Evolutionary conservation across 2,797 vertebrate genomes (phyloP).

Genomic region (Tinamus major): DNA sequence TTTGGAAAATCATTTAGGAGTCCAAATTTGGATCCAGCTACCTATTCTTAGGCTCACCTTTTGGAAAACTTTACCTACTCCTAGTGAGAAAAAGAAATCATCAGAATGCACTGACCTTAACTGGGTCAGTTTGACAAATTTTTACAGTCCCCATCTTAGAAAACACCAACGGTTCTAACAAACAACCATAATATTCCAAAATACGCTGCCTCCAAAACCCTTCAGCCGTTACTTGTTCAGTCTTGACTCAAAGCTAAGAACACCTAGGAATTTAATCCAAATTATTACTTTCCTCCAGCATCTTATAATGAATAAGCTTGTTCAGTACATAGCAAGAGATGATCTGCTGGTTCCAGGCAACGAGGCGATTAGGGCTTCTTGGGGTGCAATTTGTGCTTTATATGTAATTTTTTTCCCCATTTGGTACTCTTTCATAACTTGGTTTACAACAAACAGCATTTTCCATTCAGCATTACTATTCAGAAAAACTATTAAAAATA

Average conservation of each 20-base stretch:
- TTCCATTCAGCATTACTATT: background rate
- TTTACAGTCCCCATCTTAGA: background rate
- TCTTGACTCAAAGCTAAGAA: constrained; percentile 9
- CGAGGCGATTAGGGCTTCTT: background rate
- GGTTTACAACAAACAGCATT: background rate
- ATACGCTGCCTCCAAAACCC: background rate
- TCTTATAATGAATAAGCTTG: background rate
- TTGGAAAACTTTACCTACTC: background rate
- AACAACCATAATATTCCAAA: background rate
- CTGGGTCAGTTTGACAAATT: background rate
- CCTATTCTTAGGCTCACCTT: background rate
- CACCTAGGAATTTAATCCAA: constrained; percentile 1
- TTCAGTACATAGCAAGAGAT: background rate
- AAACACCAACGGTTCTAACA: background rate
- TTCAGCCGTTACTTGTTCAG: constrained; percentile 14
- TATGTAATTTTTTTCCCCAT: background rate
- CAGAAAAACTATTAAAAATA: background rate
- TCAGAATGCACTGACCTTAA: background rate
- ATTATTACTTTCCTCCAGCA: constrained; percentile 30
- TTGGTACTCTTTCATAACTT: background rate
- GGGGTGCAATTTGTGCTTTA: background rate
- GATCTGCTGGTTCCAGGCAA: background rate
- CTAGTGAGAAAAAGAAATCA: background rate
- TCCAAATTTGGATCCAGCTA: background rate
- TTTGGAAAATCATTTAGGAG: background rate